Evolutionary conservation across 2,888 invertebrate genomes (phyloP).

Genomic region (Meteorus cinctellus): DNA sequence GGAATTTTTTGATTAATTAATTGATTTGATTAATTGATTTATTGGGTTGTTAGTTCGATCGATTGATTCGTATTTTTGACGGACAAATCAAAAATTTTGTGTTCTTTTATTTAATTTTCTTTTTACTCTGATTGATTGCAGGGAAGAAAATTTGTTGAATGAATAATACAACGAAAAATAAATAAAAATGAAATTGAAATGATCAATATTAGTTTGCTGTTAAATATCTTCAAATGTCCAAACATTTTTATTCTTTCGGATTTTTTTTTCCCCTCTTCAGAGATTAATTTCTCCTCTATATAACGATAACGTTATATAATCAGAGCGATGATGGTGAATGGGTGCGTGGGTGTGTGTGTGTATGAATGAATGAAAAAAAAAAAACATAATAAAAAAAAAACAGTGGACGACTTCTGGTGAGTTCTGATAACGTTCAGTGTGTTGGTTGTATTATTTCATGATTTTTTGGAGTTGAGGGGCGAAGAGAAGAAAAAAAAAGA

Average conservation of each 20-base stretch:
- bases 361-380: neutral
- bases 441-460: constrained; percentile 65
- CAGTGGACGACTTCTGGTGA: constrained; percentile 56
- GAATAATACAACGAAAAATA: neutral
- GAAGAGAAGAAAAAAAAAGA: neutral
- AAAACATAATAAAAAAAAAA: neutral
- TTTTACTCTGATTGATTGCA: too few species aligned
- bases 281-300: constrained; percentile 37
- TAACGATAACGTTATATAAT: constrained; percentile 40
- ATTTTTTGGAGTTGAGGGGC: constrained; percentile 49
- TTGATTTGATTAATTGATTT: too few species aligned
- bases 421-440: constrained; percentile 70
- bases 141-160: too few species aligned
- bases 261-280: neutral
- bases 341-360: neutral
- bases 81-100: too few species aligned
- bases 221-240: too few species aligned
- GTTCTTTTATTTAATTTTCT: too few species aligned
- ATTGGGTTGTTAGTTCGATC: too few species aligned
- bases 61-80: too few species aligned
- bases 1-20: too few species aligned
- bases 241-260: too few species aligned
- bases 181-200: neutral
- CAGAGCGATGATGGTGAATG: constrained; percentile 18
- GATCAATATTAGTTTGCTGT: neutral